Evolutionary conservation across 2,113 vertebrate genomes (phyloP).

Genomic region (Rhinoderma darwinii): DNA sequence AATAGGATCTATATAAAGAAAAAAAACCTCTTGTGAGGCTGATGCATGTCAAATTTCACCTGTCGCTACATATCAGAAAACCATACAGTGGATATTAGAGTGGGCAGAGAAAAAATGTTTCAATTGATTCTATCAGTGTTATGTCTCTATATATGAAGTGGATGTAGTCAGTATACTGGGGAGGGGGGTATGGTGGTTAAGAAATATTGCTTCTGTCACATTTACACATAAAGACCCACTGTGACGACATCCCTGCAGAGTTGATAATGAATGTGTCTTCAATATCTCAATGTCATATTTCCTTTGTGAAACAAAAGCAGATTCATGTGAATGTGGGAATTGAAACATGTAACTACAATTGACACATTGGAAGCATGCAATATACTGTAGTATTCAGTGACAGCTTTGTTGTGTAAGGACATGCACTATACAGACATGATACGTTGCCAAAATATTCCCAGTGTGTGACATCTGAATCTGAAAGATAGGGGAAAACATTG

Average conservation of each 20-base stretch:
- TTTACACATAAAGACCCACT: not conserved
- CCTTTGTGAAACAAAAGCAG: not conserved
- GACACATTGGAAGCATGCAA: constrained; percentile 15
- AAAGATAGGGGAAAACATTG: too few relatives aligned
- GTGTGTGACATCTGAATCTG: not conserved
- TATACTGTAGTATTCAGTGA: not conserved
- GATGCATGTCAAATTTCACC: not conserved
- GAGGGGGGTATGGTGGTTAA: not conserved
- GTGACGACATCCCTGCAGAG: not conserved
- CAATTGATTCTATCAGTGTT: not conserved
- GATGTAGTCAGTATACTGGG: not conserved
- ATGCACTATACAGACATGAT: not conserved
- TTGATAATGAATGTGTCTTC: constrained; percentile 26
- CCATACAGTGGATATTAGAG: not conserved
- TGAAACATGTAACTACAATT: constrained; percentile 24
- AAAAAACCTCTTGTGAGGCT: too few relatives aligned
- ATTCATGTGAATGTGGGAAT: constrained; percentile 22
- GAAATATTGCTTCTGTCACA: not conserved
- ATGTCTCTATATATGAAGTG: not conserved
- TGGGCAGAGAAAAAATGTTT: not conserved
- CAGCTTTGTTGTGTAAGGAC: not conserved
- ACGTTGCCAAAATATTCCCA: not conserved
- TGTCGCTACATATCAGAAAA: not conserved
- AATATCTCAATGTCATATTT: constrained; percentile 21
- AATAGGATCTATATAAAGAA: too few relatives aligned